Base-by-base conservation (phyloP, 2,888 invertebrate genomes). In the Sarcophaga subvicina region DNA sequence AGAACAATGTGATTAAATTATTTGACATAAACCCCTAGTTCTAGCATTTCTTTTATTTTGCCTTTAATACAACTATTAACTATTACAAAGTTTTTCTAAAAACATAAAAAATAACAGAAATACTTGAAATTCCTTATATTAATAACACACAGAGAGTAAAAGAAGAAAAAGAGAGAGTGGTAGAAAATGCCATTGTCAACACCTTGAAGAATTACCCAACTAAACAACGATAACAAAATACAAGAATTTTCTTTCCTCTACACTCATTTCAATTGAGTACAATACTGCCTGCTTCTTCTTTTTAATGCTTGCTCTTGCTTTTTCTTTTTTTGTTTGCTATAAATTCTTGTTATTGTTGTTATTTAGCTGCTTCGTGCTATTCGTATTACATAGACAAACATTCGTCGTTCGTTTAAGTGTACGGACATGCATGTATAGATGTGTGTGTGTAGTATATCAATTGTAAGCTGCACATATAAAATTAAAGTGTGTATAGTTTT, bases 221-320 rank as follows among this genome's bases (percentile, higher is more conserved):
- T 59, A 64, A 12, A 54, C 5, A 71, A 49, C 47, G 49, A 67
- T 73, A 37, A 45, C 54, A 69, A 69, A 64, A n/a, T 69, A 60
- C 49, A 54, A 67, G 62, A 70, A 73, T 79, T 37, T 37, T 37
- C 54, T 84, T 87, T 87, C 47, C 80, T 77, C 59, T 84, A 81
- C 67, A 83, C 87, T 87, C 80, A 70, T 81, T 84, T 87, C 78
- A 84, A 84, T 79, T 81, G 86, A 87, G 83, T 85, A 72, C 8
- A 37, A 37, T 37, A 37, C 37, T 37, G 37, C 37, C 73, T 85
- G 77, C 80, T 80, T 85, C 76, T 62, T 63, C 73, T 49, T 80
- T 73, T 47, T 76, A 66, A 4, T 76, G 22, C 27, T 47, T 75
- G 54, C 25, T 77, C 8, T 22, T 49, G 63, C 4, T 45, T n/a